Conservation (phyloP, 2,888 invertebrate species). For the Mythimna impura region DNA sequence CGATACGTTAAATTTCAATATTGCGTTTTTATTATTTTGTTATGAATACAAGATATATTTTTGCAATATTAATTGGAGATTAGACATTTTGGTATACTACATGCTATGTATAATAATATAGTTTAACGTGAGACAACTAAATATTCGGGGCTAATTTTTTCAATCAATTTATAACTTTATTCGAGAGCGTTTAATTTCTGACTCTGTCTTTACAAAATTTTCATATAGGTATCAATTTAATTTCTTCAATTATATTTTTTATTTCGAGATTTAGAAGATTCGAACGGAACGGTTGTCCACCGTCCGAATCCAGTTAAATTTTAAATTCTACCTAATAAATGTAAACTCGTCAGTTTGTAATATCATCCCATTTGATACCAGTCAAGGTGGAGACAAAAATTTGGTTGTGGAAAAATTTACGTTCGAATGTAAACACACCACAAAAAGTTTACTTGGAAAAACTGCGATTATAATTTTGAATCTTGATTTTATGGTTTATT, state of each 20-base stretch:
- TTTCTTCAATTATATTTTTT: neutral
- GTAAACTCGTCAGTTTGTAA: neutral
- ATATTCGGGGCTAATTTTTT: neutral
- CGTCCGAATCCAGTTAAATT: neutral
- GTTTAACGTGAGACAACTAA: neutral
- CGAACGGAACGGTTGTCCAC: neutral
- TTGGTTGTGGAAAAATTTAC: neutral
- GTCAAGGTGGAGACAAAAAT: neutral
- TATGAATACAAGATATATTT: constrained; percentile 39
- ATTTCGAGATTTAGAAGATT: neutral
- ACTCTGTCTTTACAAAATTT: neutral
- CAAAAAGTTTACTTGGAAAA: no score
- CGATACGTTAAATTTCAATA: constrained; percentile 21
- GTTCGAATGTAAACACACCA: constrained; percentile 2
- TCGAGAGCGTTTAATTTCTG: neutral
- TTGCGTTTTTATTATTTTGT: constrained; percentile 12
- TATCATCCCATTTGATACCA: neutral
- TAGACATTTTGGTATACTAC: constrained; percentile 35
- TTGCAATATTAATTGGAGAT: constrained; percentile 41
- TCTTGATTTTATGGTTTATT: no score
- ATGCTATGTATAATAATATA: constrained; percentile 14
- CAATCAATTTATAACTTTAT: constrained; percentile 3
- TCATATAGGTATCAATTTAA: neutral
- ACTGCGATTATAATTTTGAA: no score
- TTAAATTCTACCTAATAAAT: constrained; percentile 14